Conservation (phyloP, 2,888 invertebrate genomes). For the Hypena proboscidalis region DNA sequence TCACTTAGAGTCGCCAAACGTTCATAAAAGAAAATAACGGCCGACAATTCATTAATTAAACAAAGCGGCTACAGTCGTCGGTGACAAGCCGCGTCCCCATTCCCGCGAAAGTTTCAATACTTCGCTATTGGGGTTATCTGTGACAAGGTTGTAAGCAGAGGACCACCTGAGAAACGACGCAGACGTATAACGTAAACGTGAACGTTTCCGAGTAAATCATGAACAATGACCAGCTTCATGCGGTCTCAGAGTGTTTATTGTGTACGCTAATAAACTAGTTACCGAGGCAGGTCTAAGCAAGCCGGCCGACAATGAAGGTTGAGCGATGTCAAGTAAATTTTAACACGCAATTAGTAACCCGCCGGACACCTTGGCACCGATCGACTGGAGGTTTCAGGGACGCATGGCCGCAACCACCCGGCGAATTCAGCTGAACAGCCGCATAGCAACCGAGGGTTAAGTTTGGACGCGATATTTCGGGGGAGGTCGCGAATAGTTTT, state of each 20-base stretch:
- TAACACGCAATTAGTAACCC: conserved; percentile 81
- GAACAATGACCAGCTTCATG: conserved; percentile 46
- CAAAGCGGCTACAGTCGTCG: conserved; percentile 54
- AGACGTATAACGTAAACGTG: conserved; percentile 66
- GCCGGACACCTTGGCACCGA: conserved; percentile 78
- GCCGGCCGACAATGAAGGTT: conserved; percentile 67
- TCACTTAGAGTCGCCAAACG: conserved; percentile 39
- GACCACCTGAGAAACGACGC: conserved; percentile 74
- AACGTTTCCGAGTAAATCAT: conserved; percentile 70
- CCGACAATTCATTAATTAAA: conserved; percentile 65
- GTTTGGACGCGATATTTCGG: conserved; percentile 46
- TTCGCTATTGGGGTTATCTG: conserved; percentile 70
- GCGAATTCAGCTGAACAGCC: conserved; percentile 38
- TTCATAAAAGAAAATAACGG: conserved; percentile 47
- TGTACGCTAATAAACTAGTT: conserved; percentile 38
- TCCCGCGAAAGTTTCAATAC: conserved; percentile 75
- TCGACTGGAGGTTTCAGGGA: conserved; percentile 67
- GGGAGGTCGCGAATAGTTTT: conserved; percentile 58
- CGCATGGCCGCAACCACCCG: conserved; percentile 43
- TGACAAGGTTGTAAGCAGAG: conserved; percentile 76
- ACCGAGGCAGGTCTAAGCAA: conserved; percentile 52
- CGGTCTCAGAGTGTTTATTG: conserved; percentile 53
- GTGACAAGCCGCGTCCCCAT: conserved; percentile 63
- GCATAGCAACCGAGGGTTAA: conserved; percentile 45
- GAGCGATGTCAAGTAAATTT: conserved; percentile 81